Base-by-base conservation (phyloP, 2,888 invertebrate genomes). In the Eupeodes luniger region DNA sequence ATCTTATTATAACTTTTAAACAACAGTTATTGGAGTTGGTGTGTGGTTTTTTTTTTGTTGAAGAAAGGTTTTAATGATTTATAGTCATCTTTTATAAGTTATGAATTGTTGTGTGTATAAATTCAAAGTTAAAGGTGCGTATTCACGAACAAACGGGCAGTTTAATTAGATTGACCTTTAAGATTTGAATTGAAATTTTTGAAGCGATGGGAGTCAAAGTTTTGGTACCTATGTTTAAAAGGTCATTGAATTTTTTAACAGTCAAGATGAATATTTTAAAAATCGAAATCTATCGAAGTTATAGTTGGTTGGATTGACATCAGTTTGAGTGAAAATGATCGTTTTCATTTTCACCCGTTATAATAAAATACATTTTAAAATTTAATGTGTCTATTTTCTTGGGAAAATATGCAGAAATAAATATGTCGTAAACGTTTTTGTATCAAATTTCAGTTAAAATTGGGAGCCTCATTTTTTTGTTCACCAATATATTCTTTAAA, bases 51-150 rank as follows among this genome's bases (percentile, higher is more conserved):
- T 59, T 59, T 36, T 59, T 59, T 59, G 36, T 36, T n/a, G 59
- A 59, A 59, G 59, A 59, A 59, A 59, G 59, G n/a, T 59, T 59
- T 47, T 59, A 9, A 40, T 59, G 59, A 59, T 59, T 59, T 59
- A 59, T 59, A n/a, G 14, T 9, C 59, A 14, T 9, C 59, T 59
- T 34, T 59, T 36, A 59, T 59, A 14, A 59, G 59, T 59, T 59
- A 9, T 0, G 14, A 14, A 57, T 57, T 36, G 4, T n/a, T 34
- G 59, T 34, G 34, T 59, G 14, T 27, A 59, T 14, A 14, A 1
- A n/a, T 14, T 59, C 14, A 9, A 59, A 9, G 4, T 36, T n/a
- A 59, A 36, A 36, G 14, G 59, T 59, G 47, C 6, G n/a, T 59
- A 59, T 59, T 59, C 14, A 34, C 59, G 14, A 34, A 34, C 14